phyloP scores from a whole-genome alignment of 2,797 vertebrate genomes.

The Typhlichthys subterraneus region DNA sequence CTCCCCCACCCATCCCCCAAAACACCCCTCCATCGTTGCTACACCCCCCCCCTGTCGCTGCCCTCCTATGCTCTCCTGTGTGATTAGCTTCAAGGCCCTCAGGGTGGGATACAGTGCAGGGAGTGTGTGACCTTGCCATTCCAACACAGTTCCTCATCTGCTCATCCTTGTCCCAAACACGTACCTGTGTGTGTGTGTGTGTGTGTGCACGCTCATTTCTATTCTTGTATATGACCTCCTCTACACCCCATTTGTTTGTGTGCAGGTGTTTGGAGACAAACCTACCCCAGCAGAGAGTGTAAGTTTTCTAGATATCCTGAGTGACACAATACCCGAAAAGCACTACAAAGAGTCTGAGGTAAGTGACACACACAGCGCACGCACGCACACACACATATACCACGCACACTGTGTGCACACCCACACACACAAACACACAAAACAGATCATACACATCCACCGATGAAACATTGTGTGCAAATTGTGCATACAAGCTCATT shows the following conservation, averaged over 20 bases:
- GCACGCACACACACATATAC: constrained; percentile 19
- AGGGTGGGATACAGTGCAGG: constrained; percentile 56
- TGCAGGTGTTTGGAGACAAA: constrained; percentile 79
- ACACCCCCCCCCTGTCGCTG: constrained; percentile 23
- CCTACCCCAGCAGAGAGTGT: constrained; percentile 74
- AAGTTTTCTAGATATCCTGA: constrained; percentile 80
- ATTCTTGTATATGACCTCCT: constrained; percentile 49
- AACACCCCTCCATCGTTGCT: background rate
- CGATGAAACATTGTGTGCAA: background rate
- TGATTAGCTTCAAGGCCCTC: constrained; percentile 59
- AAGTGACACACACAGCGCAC: constrained; percentile 6
- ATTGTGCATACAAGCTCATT: background rate
- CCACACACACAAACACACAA: background rate
- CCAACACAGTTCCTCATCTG: constrained; percentile 60
- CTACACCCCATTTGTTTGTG: constrained; percentile 48
- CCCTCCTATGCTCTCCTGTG: constrained; percentile 43
- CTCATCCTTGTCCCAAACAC: constrained; percentile 29
- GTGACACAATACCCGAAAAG: constrained; percentile 80
- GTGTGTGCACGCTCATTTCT: constrained; percentile 24
- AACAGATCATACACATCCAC: constrained; percentile 13
- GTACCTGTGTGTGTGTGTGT: constrained; percentile 1
- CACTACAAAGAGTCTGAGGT: constrained; percentile 81
- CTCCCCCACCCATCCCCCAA: background rate
- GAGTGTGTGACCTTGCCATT: constrained; percentile 67
- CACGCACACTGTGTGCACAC: no score